phyloP scores from a whole-genome alignment of 2,113 vertebrate species.

The Sterrhoptilus dennistouni region DNA sequence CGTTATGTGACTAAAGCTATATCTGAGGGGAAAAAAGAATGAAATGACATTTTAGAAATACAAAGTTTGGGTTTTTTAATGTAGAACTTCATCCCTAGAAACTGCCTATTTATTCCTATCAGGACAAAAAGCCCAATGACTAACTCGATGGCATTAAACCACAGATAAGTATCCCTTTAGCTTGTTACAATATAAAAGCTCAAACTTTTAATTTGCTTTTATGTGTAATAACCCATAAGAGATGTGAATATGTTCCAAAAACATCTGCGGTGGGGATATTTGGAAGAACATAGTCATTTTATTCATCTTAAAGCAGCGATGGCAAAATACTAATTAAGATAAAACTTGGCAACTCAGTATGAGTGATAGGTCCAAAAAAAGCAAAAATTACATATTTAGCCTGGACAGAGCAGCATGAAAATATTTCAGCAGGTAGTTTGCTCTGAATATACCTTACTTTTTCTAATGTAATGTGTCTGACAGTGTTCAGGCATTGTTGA shows the following conservation, averaged over 20 bases:
- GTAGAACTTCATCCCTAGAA: neutral
- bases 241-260: neutral
- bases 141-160: neutral
- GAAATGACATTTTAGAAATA: neutral
- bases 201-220: slow-evolving; percentile 17
- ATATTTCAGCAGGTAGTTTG: neutral
- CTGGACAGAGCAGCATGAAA: neutral
- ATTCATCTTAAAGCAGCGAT: neutral
- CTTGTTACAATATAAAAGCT: neutral
- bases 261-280: neutral
- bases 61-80: neutral
- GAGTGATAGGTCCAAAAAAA: neutral
- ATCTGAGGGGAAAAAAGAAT: neutral
- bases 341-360: neutral
- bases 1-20: neutral
- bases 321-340: neutral
- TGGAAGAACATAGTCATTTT: neutral
- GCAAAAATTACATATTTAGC: neutral
- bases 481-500: neutral
- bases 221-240: neutral
- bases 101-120: neutral
- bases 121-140: neutral
- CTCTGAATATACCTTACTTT: neutral
- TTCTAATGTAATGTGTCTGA: neutral
- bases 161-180: neutral